These are phyloP conservation scores for Cordilura impudica DNA, from an alignment of 2,888 invertebrate species.

Conservation along the genomic window DNA sequence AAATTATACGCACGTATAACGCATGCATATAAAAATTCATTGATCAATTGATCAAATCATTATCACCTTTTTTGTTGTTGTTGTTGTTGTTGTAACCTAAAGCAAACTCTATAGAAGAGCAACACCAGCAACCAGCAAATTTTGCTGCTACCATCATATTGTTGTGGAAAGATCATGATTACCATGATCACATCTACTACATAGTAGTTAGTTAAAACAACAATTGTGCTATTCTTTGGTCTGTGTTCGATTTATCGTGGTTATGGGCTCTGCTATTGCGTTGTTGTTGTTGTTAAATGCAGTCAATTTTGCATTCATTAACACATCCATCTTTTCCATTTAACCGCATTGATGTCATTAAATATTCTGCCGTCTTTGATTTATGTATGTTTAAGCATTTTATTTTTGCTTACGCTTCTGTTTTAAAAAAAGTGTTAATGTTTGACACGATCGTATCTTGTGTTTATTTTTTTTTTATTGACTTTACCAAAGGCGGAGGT, in stretches of 20 bases:
- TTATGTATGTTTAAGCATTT: conserved; percentile 50
- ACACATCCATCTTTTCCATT: conserved; percentile 51
- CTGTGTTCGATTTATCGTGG: neutral
- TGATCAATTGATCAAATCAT: conserved; percentile 48
- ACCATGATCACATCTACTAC: neutral
- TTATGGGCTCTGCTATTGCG: neutral
- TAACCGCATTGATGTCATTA: conserved; percentile 32
- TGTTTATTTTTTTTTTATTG: conserved; percentile 30
- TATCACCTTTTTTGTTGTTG: neutral
- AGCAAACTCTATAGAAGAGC: neutral
- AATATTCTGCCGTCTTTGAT: conserved; percentile 44
- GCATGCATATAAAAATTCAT: conserved; percentile 43
- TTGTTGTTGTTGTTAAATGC: conserved; percentile 36
- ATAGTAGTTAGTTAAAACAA: too few relatives aligned
- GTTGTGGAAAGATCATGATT: neutral
- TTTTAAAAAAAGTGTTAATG: conserved; percentile 58
- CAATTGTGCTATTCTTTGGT: neutral
- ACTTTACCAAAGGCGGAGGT: neutral
- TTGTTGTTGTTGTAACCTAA: neutral
- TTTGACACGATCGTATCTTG: conserved; percentile 51
- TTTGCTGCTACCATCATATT: neutral
- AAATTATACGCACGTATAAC: neutral
- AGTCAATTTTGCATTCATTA: conserved; percentile 56
- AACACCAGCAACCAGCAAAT: neutral
- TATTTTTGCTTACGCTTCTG: conserved; percentile 57